Evolutionary conservation across 2,888 invertebrate genomes (phyloP).

Genomic region (Sthenelais limicola): DNA sequence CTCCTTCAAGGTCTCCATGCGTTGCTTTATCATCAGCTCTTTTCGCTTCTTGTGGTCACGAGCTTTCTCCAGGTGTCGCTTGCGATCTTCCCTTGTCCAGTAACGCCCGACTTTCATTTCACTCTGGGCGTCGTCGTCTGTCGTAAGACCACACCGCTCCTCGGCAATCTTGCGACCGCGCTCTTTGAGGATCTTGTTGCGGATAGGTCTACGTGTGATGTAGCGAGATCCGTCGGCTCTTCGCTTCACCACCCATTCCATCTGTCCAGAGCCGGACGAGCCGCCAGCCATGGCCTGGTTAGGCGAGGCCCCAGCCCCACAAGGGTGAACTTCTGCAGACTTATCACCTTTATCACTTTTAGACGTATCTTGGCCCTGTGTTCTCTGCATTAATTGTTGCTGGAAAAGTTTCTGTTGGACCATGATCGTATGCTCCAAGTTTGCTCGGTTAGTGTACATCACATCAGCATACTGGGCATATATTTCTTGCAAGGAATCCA

Average conservation of each 20-base stretch:
- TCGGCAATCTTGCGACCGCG: conserved; percentile 79
- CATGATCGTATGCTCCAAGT: conserved; percentile 80
- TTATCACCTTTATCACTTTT: background rate
- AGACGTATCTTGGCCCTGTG: background rate
- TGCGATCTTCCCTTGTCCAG: conserved; percentile 84
- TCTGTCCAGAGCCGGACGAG: conserved; percentile 47
- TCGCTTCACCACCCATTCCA: conserved; percentile 83
- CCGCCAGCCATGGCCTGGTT: conserved; percentile 24
- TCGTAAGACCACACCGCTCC: conserved; percentile 80
- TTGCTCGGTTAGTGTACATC: conserved; percentile 81
- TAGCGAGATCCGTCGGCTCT: conserved; percentile 84
- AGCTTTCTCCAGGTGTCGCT: conserved; percentile 81
- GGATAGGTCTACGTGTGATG: conserved; percentile 81
- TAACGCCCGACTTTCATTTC: conserved; percentile 84
- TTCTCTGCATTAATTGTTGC: conserved; percentile 61
- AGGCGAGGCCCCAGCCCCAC: conserved; percentile 48
- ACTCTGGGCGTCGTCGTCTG: conserved; percentile 85
- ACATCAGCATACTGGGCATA: conserved; percentile 75
- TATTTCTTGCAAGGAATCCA: conserved; percentile 61
- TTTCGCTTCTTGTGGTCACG: conserved; percentile 76
- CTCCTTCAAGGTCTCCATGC: conserved; percentile 71
- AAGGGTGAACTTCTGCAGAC: background rate
- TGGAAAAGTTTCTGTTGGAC: conserved; percentile 78
- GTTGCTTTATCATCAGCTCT: conserved; percentile 63
- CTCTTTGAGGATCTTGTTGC: conserved; percentile 79